Conservation (phyloP, 1,140 invertebrate species). For the Brachionus rotundiformis region DNA sequence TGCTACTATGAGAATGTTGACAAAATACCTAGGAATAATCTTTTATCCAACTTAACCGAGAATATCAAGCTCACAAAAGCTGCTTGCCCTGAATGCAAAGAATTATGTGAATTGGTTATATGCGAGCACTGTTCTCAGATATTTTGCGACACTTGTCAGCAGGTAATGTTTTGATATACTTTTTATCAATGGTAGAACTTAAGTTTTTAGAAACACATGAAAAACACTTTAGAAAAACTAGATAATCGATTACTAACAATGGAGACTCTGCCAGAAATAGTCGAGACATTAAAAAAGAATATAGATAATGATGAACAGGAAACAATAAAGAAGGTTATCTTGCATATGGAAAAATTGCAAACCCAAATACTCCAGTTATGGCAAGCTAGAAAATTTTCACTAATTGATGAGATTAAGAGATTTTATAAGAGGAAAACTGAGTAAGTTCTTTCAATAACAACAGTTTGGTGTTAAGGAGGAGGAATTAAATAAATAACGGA, state of each 20-base stretch:
- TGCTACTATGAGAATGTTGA: background rate
- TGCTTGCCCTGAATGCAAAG: conserved; percentile 22
- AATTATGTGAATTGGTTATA: background rate
- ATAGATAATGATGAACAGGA: conserved; percentile 11
- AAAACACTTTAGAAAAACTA: background rate
- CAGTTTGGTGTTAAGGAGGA: no score
- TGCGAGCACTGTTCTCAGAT: conserved; percentile 35
- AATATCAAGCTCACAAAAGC: conserved; percentile 10
- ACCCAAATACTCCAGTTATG: background rate
- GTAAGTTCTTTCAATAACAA: conserved; percentile 9
- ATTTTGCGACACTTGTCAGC: conserved; percentile 12
- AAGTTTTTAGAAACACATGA: background rate
- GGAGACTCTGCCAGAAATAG: conserved; percentile 4
- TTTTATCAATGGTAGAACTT: background rate
- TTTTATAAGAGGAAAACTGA: conserved; percentile 21
- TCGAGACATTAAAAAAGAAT: background rate
- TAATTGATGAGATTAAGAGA: background rate
- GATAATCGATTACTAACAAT: conserved; percentile 24
- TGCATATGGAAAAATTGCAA: conserved; percentile 15
- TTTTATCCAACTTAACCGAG: background rate
- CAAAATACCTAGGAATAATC: conserved; percentile 15
- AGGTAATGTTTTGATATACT: background rate
- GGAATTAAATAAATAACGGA: background rate
- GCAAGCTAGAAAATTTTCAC: background rate
- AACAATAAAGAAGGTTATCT: background rate